A percentile compares a stretch with the other conserved stretches of the same genome.
Evolutionary conservation across 2,888 invertebrate genomes (phyloP).

Genomic region (Kuschelorhynchus macadamiae): DNA sequence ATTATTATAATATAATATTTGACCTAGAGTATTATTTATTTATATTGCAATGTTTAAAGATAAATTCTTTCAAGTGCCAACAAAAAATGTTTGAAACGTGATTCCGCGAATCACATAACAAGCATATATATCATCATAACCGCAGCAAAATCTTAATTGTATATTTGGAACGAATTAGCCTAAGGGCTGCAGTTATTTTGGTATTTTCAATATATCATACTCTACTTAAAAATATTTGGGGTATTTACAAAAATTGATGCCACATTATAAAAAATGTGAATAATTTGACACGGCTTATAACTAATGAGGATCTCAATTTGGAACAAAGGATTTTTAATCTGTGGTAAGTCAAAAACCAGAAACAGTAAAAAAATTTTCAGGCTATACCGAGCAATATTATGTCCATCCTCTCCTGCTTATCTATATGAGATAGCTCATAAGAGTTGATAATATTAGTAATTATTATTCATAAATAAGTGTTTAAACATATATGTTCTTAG

Average conservation of each 20-base stretch:
- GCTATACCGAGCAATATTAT: no score
- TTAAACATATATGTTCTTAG: no score
- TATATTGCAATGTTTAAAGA: slow-evolving; percentile 16
- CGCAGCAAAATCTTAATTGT: slow-evolving; percentile 18
- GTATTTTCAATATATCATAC: slow-evolving; percentile 6
- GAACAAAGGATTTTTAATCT: no score
- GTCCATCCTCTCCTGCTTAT: no score
- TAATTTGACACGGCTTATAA: no score
- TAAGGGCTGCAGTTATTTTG: slow-evolving; percentile 15
- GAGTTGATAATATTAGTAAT: no score
- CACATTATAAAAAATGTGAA: slow-evolving; percentile 24
- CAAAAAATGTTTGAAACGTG: slow-evolving; percentile 18
- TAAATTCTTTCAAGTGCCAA: slow-evolving; percentile 28
- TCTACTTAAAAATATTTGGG: neutral
- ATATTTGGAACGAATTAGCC: slow-evolving; percentile 4
- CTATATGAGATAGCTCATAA: no score
- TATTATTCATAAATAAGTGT: no score
- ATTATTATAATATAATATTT: neutral
- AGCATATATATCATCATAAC: slow-evolving; percentile 17
- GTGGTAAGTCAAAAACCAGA: no score
- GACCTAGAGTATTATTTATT: slow-evolving; percentile 19
- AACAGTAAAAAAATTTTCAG: no score
- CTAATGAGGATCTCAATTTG: no score
- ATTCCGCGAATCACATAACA: slow-evolving; percentile 19
- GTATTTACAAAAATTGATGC: slow-evolving; percentile 29